A percentile compares a stretch with the other conserved stretches of the same genome.
Evolutionary conservation across 1,140 invertebrate species (phyloP).

Genomic region (Cylas formicarius): DNA sequence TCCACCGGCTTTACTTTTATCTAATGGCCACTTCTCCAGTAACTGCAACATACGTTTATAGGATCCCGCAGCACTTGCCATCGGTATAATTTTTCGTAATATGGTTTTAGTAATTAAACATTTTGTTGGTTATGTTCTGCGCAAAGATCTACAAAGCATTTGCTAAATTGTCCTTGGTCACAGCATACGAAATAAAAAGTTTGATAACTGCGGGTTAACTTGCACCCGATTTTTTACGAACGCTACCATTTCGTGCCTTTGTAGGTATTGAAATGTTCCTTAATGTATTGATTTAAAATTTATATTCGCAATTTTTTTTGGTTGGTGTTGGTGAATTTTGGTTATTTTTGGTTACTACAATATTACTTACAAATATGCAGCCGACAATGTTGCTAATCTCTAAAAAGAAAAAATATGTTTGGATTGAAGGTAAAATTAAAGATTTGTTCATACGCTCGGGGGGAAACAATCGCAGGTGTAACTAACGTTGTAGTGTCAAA

Average conservation of each 20-base stretch:
- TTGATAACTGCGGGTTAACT: too few relatives aligned
- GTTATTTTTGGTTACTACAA: background rate
- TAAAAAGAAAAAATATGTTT: background rate
- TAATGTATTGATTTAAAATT: too few relatives aligned
- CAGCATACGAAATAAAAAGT: too few relatives aligned
- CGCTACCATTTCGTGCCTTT: background rate
- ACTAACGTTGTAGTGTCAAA: background rate
- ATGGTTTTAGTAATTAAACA: constrained; percentile 7
- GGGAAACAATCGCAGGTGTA: background rate
- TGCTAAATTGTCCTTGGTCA: too few relatives aligned
- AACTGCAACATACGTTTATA: constrained; percentile 68
- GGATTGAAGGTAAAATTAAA: background rate
- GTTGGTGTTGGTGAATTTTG: background rate
- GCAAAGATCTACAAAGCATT: too few relatives aligned
- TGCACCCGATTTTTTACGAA: background rate
- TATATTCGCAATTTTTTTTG: background rate
- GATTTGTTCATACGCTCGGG: background rate
- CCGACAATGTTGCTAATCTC: background rate
- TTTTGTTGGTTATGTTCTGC: constrained; percentile 1
- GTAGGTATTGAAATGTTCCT: too few relatives aligned
- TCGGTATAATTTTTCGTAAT: constrained; percentile 12
- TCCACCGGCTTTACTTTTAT: constrained; percentile 61
- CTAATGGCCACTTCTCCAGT: constrained; percentile 72
- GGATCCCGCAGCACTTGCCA: constrained; percentile 30
- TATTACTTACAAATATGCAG: background rate